Base-by-base conservation (phyloP, 2,113 vertebrate genomes). In the Bufo gargarizans region DNA sequence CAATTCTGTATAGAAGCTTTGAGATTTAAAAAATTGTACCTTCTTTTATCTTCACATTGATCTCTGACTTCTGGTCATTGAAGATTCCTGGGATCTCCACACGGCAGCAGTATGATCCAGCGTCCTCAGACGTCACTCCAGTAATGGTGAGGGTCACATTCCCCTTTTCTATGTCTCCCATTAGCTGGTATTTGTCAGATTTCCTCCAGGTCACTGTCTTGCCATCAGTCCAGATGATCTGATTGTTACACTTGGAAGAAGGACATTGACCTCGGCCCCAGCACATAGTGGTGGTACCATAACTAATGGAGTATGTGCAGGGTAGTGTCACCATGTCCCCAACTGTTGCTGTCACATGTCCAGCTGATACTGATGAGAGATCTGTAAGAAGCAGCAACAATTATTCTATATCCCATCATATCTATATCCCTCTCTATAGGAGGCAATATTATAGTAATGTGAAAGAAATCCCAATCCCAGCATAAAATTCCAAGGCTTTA, bases 81-180 rank as follows among this genome's bases (percentile, higher is more conserved):
- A 96, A 95, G 91, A 63, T 93, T 10, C 95, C 95, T 0, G 93
- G 93, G 76, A 96, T 87, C 90, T 95, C 92, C 13, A 97, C 90
- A 79, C 96, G 94, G 89, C 96, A 97, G 91, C 95, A 94, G 77
- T 96, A 96, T 6, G 76, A 4, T 0, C 93, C 91, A 0, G 71
- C 88, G 82, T 96, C 95, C 1, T 8, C 50, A 87, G 50, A 16
- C 0, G 56, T 80, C 47, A 93, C 88, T 4, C 91, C 77, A 3
- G 65, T 14, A 82, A 96, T 94, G 22, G 94, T 96, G 89, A 97
- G 90, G 14, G 95, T 95, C 43, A 96, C 79, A 0, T 96, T 63
- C 0, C 96, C 96, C 2, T 61, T 45, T 8, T 0, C 0, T 22
- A 93, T 65, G 8, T 0, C 5, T 43, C 93, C 94, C 43, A 0